Evolutionary conservation across 2,888 invertebrate genomes (phyloP).

Genomic region (Lordiphosa fenestrarum): DNA sequence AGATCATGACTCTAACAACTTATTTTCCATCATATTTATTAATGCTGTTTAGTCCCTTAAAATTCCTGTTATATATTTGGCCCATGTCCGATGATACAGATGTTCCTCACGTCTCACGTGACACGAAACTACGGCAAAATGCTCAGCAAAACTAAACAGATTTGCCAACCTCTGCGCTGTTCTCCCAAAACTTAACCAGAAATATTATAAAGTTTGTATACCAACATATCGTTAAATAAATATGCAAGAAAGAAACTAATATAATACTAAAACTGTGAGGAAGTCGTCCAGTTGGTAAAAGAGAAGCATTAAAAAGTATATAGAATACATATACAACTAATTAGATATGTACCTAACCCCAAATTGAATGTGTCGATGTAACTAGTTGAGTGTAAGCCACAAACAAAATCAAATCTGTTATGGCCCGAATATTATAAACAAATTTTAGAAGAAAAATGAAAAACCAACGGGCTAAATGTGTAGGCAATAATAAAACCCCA

Average conservation of each 20-base stretch:
- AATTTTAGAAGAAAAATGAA: background rate
- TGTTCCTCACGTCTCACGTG: constrained; percentile 20
- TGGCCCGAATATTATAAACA: constrained; percentile 2
- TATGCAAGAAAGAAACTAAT: constrained; percentile 47
- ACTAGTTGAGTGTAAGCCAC: constrained; percentile 37
- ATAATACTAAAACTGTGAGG: constrained; percentile 35
- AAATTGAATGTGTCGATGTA: constrained; percentile 38
- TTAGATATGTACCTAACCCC: constrained; percentile 49
- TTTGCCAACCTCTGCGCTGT: constrained; percentile 41
- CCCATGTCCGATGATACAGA: constrained; percentile 15
- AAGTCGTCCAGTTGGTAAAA: constrained; percentile 15
- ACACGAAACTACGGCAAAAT: constrained; percentile 40
- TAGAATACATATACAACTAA: constrained; percentile 31
- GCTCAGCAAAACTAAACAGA: constrained; percentile 35
- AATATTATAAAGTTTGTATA: constrained; percentile 71
- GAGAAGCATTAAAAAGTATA: constrained; percentile 10
- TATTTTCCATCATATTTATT: constrained; percentile 16
- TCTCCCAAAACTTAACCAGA: constrained; percentile 41
- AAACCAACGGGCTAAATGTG: constrained; percentile 11
- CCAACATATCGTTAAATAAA: constrained; percentile 75
- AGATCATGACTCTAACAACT: constrained; percentile 21
- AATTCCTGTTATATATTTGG: constrained; percentile 17
- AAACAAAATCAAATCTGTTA: constrained; percentile 11
- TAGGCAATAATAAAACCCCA: constrained; percentile 20
- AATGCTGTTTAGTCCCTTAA: constrained; percentile 24